phyloP scores from a whole-genome alignment of 92 coral and sea anemone species.

The Micromussa lordhowensis region DNA sequence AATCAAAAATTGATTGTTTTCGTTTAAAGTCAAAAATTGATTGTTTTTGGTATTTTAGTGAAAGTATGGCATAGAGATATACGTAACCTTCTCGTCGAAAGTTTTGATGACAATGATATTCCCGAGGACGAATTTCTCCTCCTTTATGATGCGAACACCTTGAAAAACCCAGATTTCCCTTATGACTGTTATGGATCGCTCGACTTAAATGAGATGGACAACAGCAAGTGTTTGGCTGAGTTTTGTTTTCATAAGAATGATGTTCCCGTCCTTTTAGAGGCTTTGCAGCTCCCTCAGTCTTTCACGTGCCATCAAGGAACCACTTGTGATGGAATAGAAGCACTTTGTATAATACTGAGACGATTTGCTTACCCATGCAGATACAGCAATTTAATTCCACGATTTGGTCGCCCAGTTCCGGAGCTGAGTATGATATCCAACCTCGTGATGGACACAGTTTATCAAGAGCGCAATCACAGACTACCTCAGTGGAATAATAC shows the following conservation, averaged over 20 bases:
- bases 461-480: background rate
- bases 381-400: conserved; percentile 1
- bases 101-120: conserved; percentile 17
- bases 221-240: conserved; percentile 24
- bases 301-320: conserved; percentile 26
- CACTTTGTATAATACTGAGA: background rate
- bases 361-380: conserved; percentile 13
- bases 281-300: conserved; percentile 23
- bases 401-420: conserved; percentile 4
- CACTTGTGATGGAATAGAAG: background rate
- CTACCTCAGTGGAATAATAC: background rate
- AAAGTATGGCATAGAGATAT: conserved; percentile 18
- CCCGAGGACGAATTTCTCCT: conserved; percentile 30
- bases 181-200: conserved; percentile 18
- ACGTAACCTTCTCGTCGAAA: conserved; percentile 20
- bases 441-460: background rate
- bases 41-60: background rate
- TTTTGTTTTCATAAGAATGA: conserved; percentile 8
- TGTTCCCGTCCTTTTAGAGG: conserved; percentile 17
- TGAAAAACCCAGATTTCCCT: conserved; percentile 38
- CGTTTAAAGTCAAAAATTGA: no score
- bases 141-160: conserved; percentile 9
- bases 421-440: background rate
- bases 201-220: conserved; percentile 28
- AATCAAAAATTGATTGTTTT: no score